Evolutionary conservation across 2,797 vertebrate species (phyloP), one percentile per base, ranked within the genome.

Genomic region (Liparis tanakae): DNA sequence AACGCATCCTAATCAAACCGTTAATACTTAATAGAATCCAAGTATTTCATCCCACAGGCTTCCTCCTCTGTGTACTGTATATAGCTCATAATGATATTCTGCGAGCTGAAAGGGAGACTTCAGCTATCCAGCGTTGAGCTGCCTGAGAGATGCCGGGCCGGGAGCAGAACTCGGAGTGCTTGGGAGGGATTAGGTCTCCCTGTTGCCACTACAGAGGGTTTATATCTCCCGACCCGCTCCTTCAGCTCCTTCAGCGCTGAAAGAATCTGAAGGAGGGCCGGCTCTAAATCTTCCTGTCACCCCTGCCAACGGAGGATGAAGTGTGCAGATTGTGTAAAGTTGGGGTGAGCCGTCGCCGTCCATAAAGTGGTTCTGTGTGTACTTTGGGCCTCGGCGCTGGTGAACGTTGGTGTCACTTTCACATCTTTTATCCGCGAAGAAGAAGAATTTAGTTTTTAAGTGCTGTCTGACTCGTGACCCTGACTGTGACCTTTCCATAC

Each of bases 171-270:
- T 59, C 66, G 34, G 61, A 57, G 82, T 36, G 63, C 25, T 1
- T 74, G 85, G 76, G 76, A 86, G 2, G 75, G 78, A 87, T 86
- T 87, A 85, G 62, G 56, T 62, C 67, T 69, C 63, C 60, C 83
- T 83, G 76, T 86, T 83, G 78, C 22, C 56, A 70, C 72, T 67
- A 68, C 70, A 83, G 77, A 78, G 74, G 79, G 72, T 83, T 85
- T 75, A 68, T 69, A 69, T 80, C 79, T 65, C 72, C 74, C 67
- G 3, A 60, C 74, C 54, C 56, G 67, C 64, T 30, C 25, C 25
- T 30, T 30, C 76, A 12, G 43, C 74, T 84, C 76, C 72, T 86
- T 50, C 55, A 55, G 53, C 58, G 48, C 67, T 59, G 65, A 85
- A 85, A 67, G 84, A 83, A 85, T 77, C 80, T 81, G 82, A 79